These are phyloP conservation scores for Hydra vulgaris DNA, from an alignment of 30 jellyfish, hydroid and myxozoan species.

Conservation along the genomic window DNA sequence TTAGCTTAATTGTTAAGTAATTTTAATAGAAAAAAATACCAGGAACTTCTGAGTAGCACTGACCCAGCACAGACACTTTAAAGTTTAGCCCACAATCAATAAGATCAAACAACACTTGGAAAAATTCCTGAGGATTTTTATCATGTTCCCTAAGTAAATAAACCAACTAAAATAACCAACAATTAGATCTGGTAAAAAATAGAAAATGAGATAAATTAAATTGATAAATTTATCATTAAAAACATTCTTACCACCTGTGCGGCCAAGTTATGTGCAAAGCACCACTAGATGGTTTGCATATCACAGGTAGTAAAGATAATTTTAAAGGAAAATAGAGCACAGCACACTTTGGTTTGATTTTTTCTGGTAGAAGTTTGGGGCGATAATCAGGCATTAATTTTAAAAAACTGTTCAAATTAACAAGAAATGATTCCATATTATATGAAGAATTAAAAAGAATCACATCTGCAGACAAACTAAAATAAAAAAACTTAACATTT, in stretches of 20 bases:
- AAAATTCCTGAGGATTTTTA: conserved; percentile 66
- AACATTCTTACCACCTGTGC: conserved; percentile 68
- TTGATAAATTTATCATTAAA: background rate
- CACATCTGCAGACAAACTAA: conserved; percentile 77
- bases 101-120: conserved; percentile 34
- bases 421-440: conserved; percentile 62
- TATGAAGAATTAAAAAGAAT: conserved; percentile 68
- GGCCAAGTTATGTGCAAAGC: conserved; percentile 92
- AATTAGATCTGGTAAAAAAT: background rate
- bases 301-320: background rate
- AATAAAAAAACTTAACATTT: conserved; percentile 1
- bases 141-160: conserved; percentile 81
- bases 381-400: conserved; percentile 82
- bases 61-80: conserved; percentile 77
- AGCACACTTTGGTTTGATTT: conserved; percentile 55
- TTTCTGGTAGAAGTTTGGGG: conserved; percentile 18
- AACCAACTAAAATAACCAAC: background rate
- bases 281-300: background rate
- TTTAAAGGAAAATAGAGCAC: conserved; percentile 62
- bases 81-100: conserved; percentile 38
- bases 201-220: background rate
- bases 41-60: conserved; percentile 64
- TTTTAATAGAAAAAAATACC: conserved; percentile 20
- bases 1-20: too few species aligned
- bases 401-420: conserved; percentile 33